Conservation (phyloP, 1,140 invertebrate genomes). For the Meloidogyne floridensis region DNA sequence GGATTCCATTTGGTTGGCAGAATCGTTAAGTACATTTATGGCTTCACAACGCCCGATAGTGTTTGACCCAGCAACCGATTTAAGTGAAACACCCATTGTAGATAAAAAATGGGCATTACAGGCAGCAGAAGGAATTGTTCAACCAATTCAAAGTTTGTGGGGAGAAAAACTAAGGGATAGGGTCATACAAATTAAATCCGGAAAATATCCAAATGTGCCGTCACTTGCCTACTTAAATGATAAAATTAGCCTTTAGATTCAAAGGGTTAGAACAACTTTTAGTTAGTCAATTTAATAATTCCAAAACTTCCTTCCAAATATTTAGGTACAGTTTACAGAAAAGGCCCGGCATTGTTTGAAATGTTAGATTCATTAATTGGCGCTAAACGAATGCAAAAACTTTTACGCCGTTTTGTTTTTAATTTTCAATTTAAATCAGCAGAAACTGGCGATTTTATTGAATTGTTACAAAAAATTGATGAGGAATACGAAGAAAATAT, state of each 20-base stretch:
- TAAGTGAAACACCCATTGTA: conserved; percentile 36
- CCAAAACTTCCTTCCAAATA: conserved; percentile 18
- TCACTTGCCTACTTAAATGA: too few relatives aligned
- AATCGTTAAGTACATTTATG: conserved; percentile 45
- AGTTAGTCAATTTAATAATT: too few relatives aligned
- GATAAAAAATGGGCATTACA: conserved; percentile 38
- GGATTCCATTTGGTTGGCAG: conserved; percentile 51
- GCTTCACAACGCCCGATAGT: conserved; percentile 24
- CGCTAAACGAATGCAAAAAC: conserved; percentile 28
- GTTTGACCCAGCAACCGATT: conserved; percentile 38
- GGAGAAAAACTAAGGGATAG: too few relatives aligned
- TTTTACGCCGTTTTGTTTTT: conserved; percentile 40
- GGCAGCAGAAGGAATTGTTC: background rate
- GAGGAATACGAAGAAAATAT: background rate
- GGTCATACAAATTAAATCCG: too few relatives aligned
- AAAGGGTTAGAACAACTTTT: too few relatives aligned
- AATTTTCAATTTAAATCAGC: conserved; percentile 39
- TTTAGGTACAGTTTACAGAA: conserved; percentile 39
- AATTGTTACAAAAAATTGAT: conserved; percentile 34
- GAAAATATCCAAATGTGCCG: too few relatives aligned
- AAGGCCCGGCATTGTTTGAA: conserved; percentile 43
- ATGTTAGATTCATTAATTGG: conserved; percentile 51
- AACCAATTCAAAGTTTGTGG: background rate
- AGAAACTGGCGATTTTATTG: conserved; percentile 41
- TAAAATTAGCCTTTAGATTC: too few relatives aligned